Evolutionary conservation across 2,888 invertebrate species (phyloP).

Genomic region (Scaptomyza parva): DNA sequence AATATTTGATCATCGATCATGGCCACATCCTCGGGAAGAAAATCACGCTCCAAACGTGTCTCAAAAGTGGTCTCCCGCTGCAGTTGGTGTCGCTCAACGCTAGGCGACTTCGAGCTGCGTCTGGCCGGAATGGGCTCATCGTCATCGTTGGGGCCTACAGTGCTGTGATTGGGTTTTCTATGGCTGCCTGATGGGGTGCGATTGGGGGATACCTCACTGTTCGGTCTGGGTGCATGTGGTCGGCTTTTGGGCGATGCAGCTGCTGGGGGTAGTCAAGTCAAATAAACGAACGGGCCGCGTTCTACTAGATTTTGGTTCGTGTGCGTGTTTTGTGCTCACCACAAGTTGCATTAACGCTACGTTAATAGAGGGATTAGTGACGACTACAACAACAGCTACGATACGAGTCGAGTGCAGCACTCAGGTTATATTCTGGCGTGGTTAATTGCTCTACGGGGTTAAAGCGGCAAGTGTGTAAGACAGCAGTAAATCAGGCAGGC

Average conservation of each 20-base stretch:
- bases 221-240: conserved; percentile 57
- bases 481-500: conserved; percentile 44
- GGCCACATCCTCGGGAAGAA: conserved; percentile 39
- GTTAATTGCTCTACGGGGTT: conserved; percentile 64
- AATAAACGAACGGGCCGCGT: conserved; percentile 46
- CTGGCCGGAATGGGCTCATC: conserved; percentile 32
- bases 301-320: conserved; percentile 30
- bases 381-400: conserved; percentile 41
- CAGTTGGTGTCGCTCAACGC: conserved; percentile 67
- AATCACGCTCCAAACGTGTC: conserved; percentile 41
- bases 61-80: conserved; percentile 75
- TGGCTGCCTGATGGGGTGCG: conserved; percentile 61
- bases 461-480: conserved; percentile 30
- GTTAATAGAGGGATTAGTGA: conserved; percentile 62
- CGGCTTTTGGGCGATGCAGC: conserved; percentile 67
- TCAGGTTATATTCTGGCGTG: conserved; percentile 4
- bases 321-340: conserved; percentile 32
- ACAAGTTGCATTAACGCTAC: conserved; percentile 27
- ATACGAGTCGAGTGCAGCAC: conserved; percentile 2
- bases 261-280: conserved; percentile 59
- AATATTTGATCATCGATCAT: conserved; percentile 60
- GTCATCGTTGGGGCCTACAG: conserved; percentile 13
- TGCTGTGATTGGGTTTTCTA: conserved; percentile 46
- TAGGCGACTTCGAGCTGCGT: conserved; percentile 66
- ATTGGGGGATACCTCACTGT: conserved; percentile 49